Conservation (phyloP, 2,797 vertebrate species). For the Cuniculus paca region DNA sequence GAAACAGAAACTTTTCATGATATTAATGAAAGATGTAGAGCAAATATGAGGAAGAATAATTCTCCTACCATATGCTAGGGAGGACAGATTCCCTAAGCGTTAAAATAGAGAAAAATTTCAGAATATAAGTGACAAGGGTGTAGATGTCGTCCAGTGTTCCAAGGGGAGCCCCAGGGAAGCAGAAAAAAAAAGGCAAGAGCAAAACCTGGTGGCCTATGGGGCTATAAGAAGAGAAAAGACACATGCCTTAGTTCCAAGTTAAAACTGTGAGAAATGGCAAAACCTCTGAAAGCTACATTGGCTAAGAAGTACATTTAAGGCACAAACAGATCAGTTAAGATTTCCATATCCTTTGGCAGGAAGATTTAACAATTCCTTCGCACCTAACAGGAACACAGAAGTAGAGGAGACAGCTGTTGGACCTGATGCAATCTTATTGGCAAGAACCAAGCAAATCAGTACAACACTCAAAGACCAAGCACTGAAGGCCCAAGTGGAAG, state of each 20-base stretch:
- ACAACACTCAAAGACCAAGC: neutral
- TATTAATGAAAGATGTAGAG: neutral
- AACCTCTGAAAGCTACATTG: neutral
- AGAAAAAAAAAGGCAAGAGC: neutral
- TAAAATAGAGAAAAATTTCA: neutral
- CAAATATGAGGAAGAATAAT: neutral
- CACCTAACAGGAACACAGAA: neutral
- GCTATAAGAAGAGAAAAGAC: neutral
- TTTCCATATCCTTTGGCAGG: neutral
- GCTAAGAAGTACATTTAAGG: neutral
- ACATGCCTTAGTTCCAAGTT: neutral
- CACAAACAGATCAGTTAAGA: neutral
- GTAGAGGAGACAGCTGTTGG: neutral
- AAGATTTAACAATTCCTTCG: neutral
- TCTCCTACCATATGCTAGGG: neutral
- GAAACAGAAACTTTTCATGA: neutral
- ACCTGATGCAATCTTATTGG: neutral
- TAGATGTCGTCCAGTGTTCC: too few relatives aligned
- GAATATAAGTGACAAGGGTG: fast-evolving
- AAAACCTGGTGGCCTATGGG: neutral
- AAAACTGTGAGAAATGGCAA: neutral
- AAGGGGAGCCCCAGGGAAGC: neutral
- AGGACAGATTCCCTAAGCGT: neutral
- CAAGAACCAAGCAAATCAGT: neutral
- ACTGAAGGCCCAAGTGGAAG: neutral